phyloP scores from a whole-genome alignment of 2,113 vertebrate genomes.

The Centrocercus urophasianus region DNA sequence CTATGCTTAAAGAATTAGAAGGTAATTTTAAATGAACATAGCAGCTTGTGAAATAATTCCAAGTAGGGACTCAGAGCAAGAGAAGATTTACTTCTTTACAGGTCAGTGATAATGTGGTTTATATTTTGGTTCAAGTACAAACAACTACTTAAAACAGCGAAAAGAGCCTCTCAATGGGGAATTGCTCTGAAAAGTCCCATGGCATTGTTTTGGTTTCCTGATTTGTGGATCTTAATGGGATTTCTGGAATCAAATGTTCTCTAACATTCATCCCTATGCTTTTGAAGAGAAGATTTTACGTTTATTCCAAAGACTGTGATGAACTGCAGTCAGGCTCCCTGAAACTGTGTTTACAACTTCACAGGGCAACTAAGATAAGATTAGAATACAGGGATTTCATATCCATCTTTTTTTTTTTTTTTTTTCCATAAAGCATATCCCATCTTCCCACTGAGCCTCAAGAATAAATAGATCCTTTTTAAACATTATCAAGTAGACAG shows the following conservation, averaged over 20 bases:
- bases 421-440: background rate
- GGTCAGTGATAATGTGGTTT: background rate
- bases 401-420: background rate
- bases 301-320: background rate
- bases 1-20: background rate
- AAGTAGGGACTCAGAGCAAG: accelerated
- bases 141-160: background rate
- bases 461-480: conserved; percentile 31
- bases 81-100: background rate
- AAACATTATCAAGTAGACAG: conserved; percentile 31
- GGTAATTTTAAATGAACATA: background rate
- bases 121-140: background rate
- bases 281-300: background rate
- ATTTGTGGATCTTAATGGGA: background rate
- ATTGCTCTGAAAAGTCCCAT: background rate
- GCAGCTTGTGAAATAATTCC: background rate
- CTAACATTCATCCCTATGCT: background rate
- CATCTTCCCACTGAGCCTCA: background rate
- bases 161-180: background rate
- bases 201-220: background rate
- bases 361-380: background rate
- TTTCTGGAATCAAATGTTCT: background rate
- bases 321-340: background rate
- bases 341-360: background rate
- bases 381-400: background rate